Evolutionary conservation across 1,140 invertebrate genomes (phyloP), one percentile per base, ranked within the genome.

Genomic region (Solenopsis invicta): DNA sequence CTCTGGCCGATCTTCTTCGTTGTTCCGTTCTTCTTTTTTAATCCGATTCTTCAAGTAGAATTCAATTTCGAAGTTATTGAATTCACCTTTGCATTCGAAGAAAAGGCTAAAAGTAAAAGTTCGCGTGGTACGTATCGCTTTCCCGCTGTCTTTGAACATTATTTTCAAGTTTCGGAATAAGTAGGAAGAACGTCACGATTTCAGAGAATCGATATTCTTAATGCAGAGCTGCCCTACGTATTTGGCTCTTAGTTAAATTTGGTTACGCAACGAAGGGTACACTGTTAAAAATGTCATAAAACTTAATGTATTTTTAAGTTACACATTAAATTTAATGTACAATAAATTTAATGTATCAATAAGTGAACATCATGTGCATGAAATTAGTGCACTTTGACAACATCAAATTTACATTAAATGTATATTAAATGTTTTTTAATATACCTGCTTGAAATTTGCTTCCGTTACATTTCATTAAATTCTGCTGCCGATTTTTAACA

Each of bases 161-260:
- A 72, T 50, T 45, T 61, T 24, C 24, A 18, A 72, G 50, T 18
- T 34, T 0, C 5, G 37, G 21, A 72, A 61, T 74, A 48, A 54
- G 29, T 10, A 16, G 10, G 16, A 72, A 84, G 18, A 75, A 74
- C 61, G 59, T 62, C 54, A 61, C 61, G 74, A 61, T 84, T 54
- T 74, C 48, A n/a, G 8, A 45, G 41, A 75, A 84, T 81, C 66
- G 13, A 81, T 75, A 84, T 61, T 75, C 24, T 75, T 61, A 45
- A 48, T 48, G 41, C 54, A 41, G 16, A 16, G 21, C 10, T 16
- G 3, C 34, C 0, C 34, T 41, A 54, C n/a, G 48, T 34, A 5
- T 37, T 54, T 54, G 29, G 13, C n/a, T 29, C 18, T 78, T 45
- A 12, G 24, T 10, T 45, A 4, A 41, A 82, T 37, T 82, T 45